These are phyloP conservation scores for Bursaphelenchus okinawaensis DNA, from an alignment of 2,888 invertebrate species.

Conservation along the genomic window DNA sequence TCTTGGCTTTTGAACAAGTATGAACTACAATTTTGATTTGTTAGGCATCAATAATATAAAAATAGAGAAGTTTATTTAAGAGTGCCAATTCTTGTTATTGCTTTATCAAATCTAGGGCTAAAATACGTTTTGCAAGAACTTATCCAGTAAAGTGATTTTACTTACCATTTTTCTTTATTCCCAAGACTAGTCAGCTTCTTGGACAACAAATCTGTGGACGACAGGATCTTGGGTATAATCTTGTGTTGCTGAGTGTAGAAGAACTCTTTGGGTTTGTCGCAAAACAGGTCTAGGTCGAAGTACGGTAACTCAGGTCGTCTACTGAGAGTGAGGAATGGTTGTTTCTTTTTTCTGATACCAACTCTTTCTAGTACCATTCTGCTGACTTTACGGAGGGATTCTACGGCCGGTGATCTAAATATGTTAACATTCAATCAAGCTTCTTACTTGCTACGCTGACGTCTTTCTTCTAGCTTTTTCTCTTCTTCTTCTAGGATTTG, in stretches of 20 bases:
- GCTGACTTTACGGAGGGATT: slow-evolving; percentile 44
- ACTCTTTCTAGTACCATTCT: slow-evolving; percentile 41
- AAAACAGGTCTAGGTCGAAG: slow-evolving; percentile 33
- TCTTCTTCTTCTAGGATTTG: background rate
- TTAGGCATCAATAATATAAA: too few relatives aligned
- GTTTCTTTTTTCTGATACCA: slow-evolving; percentile 35
- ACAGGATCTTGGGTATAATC: slow-evolving; percentile 16
- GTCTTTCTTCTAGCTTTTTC: background rate
- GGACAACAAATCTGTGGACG: background rate
- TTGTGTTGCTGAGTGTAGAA: slow-evolving; percentile 19
- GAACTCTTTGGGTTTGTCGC: slow-evolving; percentile 38
- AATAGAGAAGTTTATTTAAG: too few relatives aligned
- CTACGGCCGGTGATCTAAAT: slow-evolving; percentile 50
- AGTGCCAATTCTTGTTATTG: too few relatives aligned
- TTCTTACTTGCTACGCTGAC: slow-evolving; percentile 11
- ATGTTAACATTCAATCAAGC: background rate
- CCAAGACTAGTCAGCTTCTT: slow-evolving; percentile 9
- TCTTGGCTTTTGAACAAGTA: slow-evolving; percentile 44
- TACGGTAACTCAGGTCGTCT: slow-evolving; percentile 31
- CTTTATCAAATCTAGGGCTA: too few relatives aligned
- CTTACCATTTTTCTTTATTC: slow-evolving; percentile 41
- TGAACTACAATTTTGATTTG: slow-evolving; percentile 22
- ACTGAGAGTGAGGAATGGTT: slow-evolving; percentile 22
- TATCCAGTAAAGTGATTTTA: too few relatives aligned
- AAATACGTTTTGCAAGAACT: background rate